Evolutionary conservation across 2,888 invertebrate species (phyloP).

Genomic region (Acanthacorydalis orientalis): DNA sequence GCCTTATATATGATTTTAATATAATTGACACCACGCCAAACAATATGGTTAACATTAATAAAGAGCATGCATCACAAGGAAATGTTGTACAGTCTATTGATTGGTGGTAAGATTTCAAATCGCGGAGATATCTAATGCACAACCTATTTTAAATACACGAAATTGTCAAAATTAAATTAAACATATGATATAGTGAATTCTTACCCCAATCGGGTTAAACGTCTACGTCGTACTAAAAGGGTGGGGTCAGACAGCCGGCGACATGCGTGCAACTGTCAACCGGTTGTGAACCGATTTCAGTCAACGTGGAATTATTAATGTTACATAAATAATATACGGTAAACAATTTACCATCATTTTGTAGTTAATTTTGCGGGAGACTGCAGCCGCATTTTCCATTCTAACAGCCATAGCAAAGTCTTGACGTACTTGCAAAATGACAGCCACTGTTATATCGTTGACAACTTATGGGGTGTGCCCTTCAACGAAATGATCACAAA

Average conservation of each 20-base stretch:
- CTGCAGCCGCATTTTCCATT: slow-evolving; percentile 5
- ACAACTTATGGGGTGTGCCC: slow-evolving; percentile 4
- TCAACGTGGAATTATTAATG: not conserved
- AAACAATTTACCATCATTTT: slow-evolving; percentile 3
- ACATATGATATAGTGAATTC: not conserved
- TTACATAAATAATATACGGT: not conserved
- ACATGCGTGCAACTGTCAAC: slow-evolving; percentile 1
- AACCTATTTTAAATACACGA: not conserved
- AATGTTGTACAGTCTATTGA: not conserved
- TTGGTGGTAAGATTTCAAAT: not conserved
- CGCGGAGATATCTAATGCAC: too few species aligned
- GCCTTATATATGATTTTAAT: not conserved
- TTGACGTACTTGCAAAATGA: not conserved
- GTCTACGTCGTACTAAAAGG: slow-evolving; percentile 5
- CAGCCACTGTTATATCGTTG: not conserved
- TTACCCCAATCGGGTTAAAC: slow-evolving; percentile 5
- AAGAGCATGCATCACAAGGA: too few species aligned
- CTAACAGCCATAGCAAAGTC: slow-evolving; percentile 5
- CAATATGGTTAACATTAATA: not conserved
- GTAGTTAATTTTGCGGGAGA: slow-evolving; percentile 5
- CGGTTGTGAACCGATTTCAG: not conserved
- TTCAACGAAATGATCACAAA: slow-evolving; percentile 1
- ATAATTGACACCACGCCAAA: not conserved
- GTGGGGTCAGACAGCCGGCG: slow-evolving; percentile 7
- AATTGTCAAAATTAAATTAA: not conserved